Conservation (phyloP, 2,797 vertebrate species). For the Trichosurus vulpecula region DNA sequence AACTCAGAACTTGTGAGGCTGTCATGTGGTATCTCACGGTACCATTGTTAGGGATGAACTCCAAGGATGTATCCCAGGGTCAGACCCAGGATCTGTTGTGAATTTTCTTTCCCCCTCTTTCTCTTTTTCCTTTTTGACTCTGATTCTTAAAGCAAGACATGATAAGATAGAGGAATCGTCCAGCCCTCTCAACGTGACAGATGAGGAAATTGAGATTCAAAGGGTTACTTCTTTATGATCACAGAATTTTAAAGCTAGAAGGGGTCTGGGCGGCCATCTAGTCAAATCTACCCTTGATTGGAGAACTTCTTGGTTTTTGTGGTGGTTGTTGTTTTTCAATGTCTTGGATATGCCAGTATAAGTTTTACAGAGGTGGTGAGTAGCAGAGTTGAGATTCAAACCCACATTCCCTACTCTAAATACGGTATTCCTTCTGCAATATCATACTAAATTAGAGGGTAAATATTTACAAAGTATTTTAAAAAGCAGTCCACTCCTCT, state of each 20-base stretch:
- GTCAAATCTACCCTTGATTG: background rate
- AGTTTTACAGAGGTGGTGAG: background rate
- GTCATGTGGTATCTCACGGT: background rate
- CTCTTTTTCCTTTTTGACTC: background rate
- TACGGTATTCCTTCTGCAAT: background rate
- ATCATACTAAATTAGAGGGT: background rate
- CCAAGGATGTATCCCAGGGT: background rate
- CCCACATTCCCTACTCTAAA: background rate
- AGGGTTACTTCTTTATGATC: background rate
- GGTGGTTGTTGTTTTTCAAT: background rate
- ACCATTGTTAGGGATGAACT: background rate
- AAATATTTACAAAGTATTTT: background rate
- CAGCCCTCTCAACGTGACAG: background rate
- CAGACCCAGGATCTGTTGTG: background rate
- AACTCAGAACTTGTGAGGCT: background rate
- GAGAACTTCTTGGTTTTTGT: background rate
- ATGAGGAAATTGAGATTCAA: background rate
- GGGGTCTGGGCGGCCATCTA: background rate
- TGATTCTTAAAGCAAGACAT: background rate
- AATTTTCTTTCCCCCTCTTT: background rate
- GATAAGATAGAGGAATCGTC: background rate
- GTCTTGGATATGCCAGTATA: background rate
- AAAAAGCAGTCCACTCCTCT: background rate
- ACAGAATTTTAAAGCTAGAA: background rate
- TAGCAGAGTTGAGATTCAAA: background rate